Evolutionary conservation across 2,888 invertebrate genomes (phyloP), one percentile per base, ranked within the genome.

Genomic region (Monopis laevigella): DNA sequence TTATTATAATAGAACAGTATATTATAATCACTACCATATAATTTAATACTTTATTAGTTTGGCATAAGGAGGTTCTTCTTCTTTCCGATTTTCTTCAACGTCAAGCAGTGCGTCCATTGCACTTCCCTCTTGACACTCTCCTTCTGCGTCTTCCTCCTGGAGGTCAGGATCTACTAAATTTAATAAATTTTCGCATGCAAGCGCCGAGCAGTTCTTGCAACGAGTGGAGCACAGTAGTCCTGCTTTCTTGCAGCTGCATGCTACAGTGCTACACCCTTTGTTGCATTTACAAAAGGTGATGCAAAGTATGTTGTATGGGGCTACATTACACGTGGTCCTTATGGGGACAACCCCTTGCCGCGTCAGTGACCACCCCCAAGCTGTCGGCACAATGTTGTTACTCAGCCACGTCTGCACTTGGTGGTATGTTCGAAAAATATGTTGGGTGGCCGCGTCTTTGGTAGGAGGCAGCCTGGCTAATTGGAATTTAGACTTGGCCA

Each of bases 321-420:
- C 38, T 10, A 16, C 26, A 18, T 38, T 19, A 10, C 13, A 18
- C 16, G 38, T 38, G 10, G 21, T 38, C 10, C 19, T 12, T 12
- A 19, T 38, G 16, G 32, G 32, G 10, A 32, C 10, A 10, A 32
- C 13, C 32, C 43, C 43, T 42, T 28, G 41, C 21, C 11, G 30
- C 12, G 29, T 42, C 32, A 18, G 10, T 14, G 18, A 18, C 43
- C 43, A 43, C 19, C 41, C 43, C 41, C 43, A 43, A 27, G 11
- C 32, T 17, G 38, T 27, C 5, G 38, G 19, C n/a, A 18, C n/a
- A 12, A 12, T 38, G 4, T 38, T 19, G 6, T 38, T 38, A n/a
- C 38, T 19, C 27, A 38, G 38, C 38, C 38, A 38, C 5, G 38
- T 24, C 14, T 38, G 19, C 10, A 38, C 38, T 17, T 38, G 38